Base-by-base conservation (phyloP, 2,113 vertebrate species). In the Takifugu bimaculatus region DNA sequence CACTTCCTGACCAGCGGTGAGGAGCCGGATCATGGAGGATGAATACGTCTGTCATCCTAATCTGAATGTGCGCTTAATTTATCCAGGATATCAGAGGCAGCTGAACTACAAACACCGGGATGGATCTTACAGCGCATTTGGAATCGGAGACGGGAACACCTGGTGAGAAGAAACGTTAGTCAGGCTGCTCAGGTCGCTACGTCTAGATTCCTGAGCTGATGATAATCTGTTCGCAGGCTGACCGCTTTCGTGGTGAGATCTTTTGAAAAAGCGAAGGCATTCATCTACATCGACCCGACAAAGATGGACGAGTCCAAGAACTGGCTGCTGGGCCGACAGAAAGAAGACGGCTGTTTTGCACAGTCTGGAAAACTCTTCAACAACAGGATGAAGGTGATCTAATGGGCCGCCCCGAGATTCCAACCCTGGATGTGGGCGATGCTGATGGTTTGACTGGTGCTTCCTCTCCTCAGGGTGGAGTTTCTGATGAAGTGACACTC, bases 41-140 rank as follows among this genome's bases (percentile, higher is more conserved):
- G n/a, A n/a, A n/a, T n/a, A n/a, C 11, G 9, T 10, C 11, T 39
- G 2, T 11, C 7, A 10, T 50, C 20, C n/a, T n/a, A n/a, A n/a
- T n/a, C n/a, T n/a, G n/a, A n/a, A n/a, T n/a, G n/a, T n/a, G n/a
- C n/a, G n/a, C n/a, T n/a, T n/a, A n/a, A n/a, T n/a, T n/a, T n/a
- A 50, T 9, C 15, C 74, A 96, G 95, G 94, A 12, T 95, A 95
- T 75, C 94, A 96, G 83, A 87, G 74, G 52, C 91, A 98, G 13
- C 87, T 96, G 42, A 93, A 88, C 71, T 98, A 95, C 80, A 93
- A 92, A 61, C 91, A 93, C 13, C 0, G 0, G 0, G 82, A 91
- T 0, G 94, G 94, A 0, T 91, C 92, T 12, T 97, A 93, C 52
- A n/a, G n/a, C n/a, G n/a, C n/a, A n/a, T n/a, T n/a, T n/a, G n/a